These are phyloP conservation scores for Trichosurus vulpecula DNA, from an alignment of 2,797 vertebrate species.

Conservation along the genomic window DNA sequence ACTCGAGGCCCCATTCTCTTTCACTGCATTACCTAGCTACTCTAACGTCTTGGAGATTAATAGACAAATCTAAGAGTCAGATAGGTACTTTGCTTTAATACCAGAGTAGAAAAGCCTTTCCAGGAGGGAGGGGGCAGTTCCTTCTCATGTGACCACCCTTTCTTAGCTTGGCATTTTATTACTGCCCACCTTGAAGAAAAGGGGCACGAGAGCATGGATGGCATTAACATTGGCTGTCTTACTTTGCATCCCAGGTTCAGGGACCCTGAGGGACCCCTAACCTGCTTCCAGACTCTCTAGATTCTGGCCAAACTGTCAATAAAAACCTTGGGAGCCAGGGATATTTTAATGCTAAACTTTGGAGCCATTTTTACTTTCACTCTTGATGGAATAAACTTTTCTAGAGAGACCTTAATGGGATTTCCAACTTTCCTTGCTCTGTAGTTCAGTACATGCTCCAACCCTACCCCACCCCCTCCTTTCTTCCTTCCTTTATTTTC, in stretches of 20 bases:
- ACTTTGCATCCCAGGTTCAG: background rate
- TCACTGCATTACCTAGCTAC: background rate
- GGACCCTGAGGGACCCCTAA: background rate
- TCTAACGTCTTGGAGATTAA: background rate
- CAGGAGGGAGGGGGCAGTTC: background rate
- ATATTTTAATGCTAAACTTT: background rate
- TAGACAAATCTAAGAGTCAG: background rate
- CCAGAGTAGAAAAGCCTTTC: background rate
- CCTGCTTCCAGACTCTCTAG: background rate
- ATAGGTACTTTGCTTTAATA: background rate
- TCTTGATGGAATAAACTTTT: background rate
- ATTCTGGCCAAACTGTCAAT: background rate
- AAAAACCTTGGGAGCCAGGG: background rate
- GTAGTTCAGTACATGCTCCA: background rate
- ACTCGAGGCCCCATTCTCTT: background rate
- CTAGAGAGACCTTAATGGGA: background rate
- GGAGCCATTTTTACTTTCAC: background rate
- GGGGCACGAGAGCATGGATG: background rate
- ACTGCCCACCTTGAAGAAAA: background rate
- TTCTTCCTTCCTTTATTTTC: conserved; percentile 36
- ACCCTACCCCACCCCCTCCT: conserved; percentile 28
- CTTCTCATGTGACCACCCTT: background rate
- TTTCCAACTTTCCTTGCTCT: background rate
- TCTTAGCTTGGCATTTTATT: background rate
- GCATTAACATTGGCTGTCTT: background rate